Base-by-base conservation (phyloP, 1,140 invertebrate species). In the Drosophila gunungcola region DNA sequence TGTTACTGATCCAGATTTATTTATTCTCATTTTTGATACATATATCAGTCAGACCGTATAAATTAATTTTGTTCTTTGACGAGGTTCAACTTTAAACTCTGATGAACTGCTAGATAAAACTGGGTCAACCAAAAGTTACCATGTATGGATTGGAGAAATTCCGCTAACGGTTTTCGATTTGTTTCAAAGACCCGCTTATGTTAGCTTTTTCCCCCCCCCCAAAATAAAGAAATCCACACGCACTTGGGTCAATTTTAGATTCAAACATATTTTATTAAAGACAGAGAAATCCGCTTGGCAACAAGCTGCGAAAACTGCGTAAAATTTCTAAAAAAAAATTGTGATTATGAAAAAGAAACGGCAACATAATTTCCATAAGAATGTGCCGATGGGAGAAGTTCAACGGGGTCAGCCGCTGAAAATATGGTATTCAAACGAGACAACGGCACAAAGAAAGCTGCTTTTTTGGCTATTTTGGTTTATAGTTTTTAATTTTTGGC, bases 321-420 rank as follows among this genome's bases (percentile, higher is more conserved):
- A 34, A 73, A 53, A 76, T 49, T 46, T 62, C 51, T 11, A 52
- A 52, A 51, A n/a, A 32, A 32, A 32, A 6, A 32, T 6, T 7
- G 7, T 6, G 5, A 32, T 32, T n/a, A 39, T 5, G 11, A 63
- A 64, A 53, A 41, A 56, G 36, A 65, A 68, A 68, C 64, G 45
- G 34, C 38, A 16, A 32, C 29, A 16, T 70, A 67, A 86, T 86
- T 86, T 68, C 75, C 82, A 86, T 86, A 86, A 83, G 78, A 82
- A 78, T 82, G 61, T 63, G 57, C 53, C 57, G 0, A 34, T 21
- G 27, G 60, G 38, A 60, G 60, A 73, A 82, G 83, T 88, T 79
- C 82, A 86, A 81, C 55, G 76, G 80, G 81, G 83, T 88, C 83
- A 86, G 45, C 56, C 41, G 7, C 9, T n/a, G 16, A 12, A 41